phyloP scores from a whole-genome alignment of 2,113 vertebrate genomes.

The Sinocyclocheilus anshuiensis region DNA sequence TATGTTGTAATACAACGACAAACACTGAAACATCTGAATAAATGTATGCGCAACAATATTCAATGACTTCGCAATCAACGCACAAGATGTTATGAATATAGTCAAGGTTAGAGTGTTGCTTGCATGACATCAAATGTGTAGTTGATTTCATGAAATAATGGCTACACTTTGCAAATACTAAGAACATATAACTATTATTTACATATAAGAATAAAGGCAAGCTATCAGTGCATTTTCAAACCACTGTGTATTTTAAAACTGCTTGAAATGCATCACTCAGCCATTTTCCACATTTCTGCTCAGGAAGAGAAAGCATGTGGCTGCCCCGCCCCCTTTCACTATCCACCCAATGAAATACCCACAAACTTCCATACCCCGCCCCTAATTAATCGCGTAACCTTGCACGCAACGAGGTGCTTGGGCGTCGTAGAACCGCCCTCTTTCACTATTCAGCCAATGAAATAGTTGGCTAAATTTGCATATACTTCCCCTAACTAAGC shows the following conservation, averaged over 20 bases:
- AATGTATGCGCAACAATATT: background rate
- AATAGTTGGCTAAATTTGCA: background rate
- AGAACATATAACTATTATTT: background rate
- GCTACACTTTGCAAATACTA: background rate
- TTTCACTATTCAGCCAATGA: conserved; percentile 19
- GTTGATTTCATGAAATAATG: background rate
- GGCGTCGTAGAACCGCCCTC: background rate
- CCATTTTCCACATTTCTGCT: background rate
- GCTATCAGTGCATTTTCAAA: background rate
- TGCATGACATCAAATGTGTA: background rate
- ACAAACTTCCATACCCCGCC: background rate
- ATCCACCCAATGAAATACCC: background rate
- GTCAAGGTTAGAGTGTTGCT: background rate
- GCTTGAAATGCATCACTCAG: background rate
- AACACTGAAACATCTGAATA: background rate
- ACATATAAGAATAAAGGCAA: background rate
- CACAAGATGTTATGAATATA: background rate
- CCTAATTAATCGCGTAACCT: background rate
- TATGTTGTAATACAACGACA: background rate
- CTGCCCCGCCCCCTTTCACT: background rate
- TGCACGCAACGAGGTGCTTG: background rate
- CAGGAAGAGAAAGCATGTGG: background rate
- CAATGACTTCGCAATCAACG: background rate
- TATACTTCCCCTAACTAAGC: conserved; percentile 31
- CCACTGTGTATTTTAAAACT: background rate